These are phyloP conservation scores for Lasioglossum malachurum DNA, from an alignment of 2,888 invertebrate species.

Conservation along the genomic window DNA sequence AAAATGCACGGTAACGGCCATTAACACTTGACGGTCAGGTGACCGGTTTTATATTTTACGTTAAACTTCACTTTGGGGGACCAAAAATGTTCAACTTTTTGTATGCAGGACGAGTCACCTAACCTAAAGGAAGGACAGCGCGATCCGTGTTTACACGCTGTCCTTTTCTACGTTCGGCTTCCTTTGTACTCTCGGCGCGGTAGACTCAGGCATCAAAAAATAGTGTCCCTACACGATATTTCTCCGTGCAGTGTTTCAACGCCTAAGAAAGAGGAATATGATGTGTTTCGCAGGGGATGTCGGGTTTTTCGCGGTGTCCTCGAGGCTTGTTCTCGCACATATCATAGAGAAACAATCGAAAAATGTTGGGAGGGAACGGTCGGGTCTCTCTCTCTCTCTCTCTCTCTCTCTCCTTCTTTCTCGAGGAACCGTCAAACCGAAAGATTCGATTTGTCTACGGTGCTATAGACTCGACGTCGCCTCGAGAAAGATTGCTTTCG, in stretches of 20 bases:
- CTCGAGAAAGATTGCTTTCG: conserved; percentile 59
- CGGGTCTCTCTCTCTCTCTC: neutral
- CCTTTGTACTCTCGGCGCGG: no score
- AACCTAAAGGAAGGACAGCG: no score
- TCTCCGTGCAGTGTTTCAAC: neutral
- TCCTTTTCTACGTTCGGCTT: no score
- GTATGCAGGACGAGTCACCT: no score
- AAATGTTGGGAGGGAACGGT: conserved; percentile 10
- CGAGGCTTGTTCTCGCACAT: neutral
- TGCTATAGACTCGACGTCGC: conserved; percentile 48
- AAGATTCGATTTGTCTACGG: conserved; percentile 63
- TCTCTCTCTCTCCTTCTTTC: neutral
- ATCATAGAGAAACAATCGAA: conserved; percentile 8
- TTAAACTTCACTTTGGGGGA: no score
- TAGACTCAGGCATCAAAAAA: no score
- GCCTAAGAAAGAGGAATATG: neutral
- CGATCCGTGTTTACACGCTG: no score
- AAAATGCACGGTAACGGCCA: no score
- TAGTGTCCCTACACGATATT: no score
- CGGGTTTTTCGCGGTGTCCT: neutral
- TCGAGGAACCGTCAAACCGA: conserved; percentile 52
- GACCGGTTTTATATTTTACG: no score
- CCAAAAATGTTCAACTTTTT: no score
- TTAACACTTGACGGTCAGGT: no score
- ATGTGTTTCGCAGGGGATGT: neutral